These are phyloP conservation scores for Encarsia formosa DNA, from an alignment of 2,888 invertebrate species.

Conservation along the genomic window DNA sequence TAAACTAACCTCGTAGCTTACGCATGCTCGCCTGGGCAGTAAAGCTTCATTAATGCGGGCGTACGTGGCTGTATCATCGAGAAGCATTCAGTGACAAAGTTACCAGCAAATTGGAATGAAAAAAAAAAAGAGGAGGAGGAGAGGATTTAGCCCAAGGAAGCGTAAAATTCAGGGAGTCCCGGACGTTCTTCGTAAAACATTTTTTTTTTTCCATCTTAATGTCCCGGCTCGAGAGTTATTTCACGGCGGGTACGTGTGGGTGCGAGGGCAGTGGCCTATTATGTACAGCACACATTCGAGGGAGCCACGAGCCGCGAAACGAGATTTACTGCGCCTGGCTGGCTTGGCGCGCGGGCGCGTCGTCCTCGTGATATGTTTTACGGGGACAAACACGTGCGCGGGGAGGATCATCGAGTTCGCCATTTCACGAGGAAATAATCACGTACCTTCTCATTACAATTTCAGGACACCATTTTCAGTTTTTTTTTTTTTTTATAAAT, in stretches of 20 bases:
- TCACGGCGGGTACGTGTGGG: background rate
- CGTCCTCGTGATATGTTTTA: conserved; percentile 34
- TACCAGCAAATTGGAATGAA: background rate
- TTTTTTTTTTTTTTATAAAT: no score
- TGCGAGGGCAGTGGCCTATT: conserved; percentile 20
- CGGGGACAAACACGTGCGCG: conserved; percentile 31
- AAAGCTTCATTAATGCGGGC: conserved; percentile 34
- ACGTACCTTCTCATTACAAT: no score
- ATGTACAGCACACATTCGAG: conserved; percentile 23
- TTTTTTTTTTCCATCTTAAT: background rate
- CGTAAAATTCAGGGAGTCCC: conserved; percentile 21
- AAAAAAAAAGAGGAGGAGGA: background rate
- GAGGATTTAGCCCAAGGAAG: conserved; percentile 18
- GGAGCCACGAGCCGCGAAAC: conserved; percentile 44
- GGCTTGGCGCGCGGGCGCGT: conserved; percentile 23
- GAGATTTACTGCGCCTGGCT: conserved; percentile 39
- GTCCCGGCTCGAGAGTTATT: conserved; percentile 1
- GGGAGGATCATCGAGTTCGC: conserved; percentile 13
- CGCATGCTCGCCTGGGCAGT: conserved; percentile 31
- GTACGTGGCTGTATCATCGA: conserved; percentile 29
- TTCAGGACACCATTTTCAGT: no score
- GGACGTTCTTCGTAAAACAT: background rate
- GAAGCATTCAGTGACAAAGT: conserved; percentile 10
- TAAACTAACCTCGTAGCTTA: conserved; percentile 28
- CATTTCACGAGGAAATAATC: conserved; percentile 24